Percentiles rank a stretch among this genome's conserved stretches.
phyloP scores from a whole-genome alignment of 2,797 vertebrate species.

The Ctenopoma kingsleyae region DNA sequence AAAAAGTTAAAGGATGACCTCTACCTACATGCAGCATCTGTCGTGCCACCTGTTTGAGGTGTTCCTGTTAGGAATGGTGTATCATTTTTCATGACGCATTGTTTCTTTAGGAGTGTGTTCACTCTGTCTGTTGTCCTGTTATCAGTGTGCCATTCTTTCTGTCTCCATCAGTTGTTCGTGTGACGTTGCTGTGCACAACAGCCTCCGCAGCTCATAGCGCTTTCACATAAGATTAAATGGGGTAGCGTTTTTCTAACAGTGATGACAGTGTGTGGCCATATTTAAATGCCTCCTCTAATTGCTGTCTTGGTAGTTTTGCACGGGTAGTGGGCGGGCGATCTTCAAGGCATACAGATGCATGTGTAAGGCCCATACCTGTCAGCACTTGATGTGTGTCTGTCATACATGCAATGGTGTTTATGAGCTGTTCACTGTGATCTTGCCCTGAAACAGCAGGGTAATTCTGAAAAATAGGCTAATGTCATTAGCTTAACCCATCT shows the following conservation, averaged over 20 bases:
- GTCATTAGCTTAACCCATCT: slow-evolving; percentile 60
- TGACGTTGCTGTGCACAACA: slow-evolving; percentile 42
- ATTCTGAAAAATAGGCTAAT: slow-evolving; percentile 62
- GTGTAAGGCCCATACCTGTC: slow-evolving; percentile 50
- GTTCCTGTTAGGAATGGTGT: slow-evolving; percentile 2
- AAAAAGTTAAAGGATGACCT: no score
- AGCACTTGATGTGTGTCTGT: slow-evolving; percentile 39
- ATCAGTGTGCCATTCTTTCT: slow-evolving; percentile 38
- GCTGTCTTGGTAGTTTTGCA: slow-evolving; percentile 34
- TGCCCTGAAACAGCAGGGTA: slow-evolving; percentile 57
- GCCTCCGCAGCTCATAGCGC: background rate
- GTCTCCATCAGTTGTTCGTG: slow-evolving; percentile 54
- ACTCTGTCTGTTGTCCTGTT: slow-evolving; percentile 44
- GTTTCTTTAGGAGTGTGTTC: slow-evolving; percentile 19
- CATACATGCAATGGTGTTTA: slow-evolving; percentile 28
- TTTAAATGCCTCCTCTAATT: slow-evolving; percentile 53
- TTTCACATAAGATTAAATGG: background rate
- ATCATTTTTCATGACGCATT: slow-evolving; percentile 29
- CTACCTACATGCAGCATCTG: slow-evolving; percentile 29
- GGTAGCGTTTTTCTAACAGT: slow-evolving; percentile 18
- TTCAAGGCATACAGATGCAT: slow-evolving; percentile 9
- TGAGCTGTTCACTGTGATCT: slow-evolving; percentile 64
- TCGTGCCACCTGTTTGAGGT: slow-evolving; percentile 32
- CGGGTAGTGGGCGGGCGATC: slow-evolving; percentile 2
- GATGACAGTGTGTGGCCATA: slow-evolving; percentile 20